These are phyloP conservation scores for Platycnemis pennipes DNA, from an alignment of 2,888 invertebrate genomes.

Conservation along the genomic window DNA sequence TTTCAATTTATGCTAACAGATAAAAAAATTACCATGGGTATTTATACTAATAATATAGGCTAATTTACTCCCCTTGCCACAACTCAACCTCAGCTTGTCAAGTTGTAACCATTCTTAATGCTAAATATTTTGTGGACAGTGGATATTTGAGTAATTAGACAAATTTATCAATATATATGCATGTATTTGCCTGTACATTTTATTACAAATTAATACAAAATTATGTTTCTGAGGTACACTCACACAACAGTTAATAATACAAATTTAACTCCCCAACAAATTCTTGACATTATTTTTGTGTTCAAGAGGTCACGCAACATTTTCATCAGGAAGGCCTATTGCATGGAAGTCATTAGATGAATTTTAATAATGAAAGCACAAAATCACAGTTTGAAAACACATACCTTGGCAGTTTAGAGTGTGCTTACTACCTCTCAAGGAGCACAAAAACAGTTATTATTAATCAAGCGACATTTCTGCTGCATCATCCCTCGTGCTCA, in stretches of 20 bases:
- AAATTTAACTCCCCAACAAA: constrained; percentile 56
- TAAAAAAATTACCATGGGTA: too few relatives aligned
- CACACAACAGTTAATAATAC: constrained; percentile 68
- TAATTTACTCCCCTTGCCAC: too few relatives aligned
- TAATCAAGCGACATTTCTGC: constrained; percentile 51
- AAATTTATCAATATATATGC: constrained; percentile 56
- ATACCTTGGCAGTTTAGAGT: constrained; percentile 62
- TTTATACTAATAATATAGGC: too few relatives aligned
- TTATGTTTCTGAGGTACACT: constrained; percentile 64
- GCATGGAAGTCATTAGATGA: constrained; percentile 42
- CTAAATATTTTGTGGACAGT: background rate
- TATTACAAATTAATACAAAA: constrained; percentile 69
- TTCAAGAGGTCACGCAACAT: constrained; percentile 56
- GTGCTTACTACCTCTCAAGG: constrained; percentile 52
- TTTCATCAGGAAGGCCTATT: constrained; percentile 60
- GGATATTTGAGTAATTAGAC: background rate
- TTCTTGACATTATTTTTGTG: constrained; percentile 45
- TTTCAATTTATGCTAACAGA: too few relatives aligned
- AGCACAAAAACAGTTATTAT: constrained; percentile 51
- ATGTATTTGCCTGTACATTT: constrained; percentile 68
- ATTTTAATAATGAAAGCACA: constrained; percentile 62
- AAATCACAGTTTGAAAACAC: constrained; percentile 64
- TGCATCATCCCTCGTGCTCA: constrained; percentile 42
- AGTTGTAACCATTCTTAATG: too few relatives aligned
- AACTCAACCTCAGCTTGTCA: too few relatives aligned